These are phyloP conservation scores for Drosophila cracens DNA, from an alignment of 2,888 invertebrate genomes.

Conservation along the genomic window DNA sequence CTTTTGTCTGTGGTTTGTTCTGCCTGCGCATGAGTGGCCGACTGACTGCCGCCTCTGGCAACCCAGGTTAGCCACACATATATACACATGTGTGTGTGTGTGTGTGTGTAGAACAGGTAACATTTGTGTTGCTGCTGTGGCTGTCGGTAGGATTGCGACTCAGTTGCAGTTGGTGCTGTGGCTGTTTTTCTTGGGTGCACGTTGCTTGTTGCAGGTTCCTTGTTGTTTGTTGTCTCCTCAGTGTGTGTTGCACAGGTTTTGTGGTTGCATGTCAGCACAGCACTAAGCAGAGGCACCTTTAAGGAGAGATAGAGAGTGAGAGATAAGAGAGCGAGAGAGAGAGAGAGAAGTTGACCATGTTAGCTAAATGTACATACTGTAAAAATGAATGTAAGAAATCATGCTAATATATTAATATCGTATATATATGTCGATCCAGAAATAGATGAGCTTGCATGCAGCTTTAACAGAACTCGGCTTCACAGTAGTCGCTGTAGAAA, in stretches of 20 bases:
- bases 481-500: neutral
- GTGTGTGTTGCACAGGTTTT: conserved; percentile 49
- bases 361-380: conserved; percentile 18
- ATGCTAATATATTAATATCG: neutral
- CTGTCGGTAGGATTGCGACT: conserved; percentile 31
- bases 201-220: neutral
- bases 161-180: conserved; percentile 25
- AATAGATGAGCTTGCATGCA: neutral
- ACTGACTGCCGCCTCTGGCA: conserved; percentile 44
- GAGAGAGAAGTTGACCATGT: conserved; percentile 6
- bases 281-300: neutral
- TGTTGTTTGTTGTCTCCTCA: conserved; percentile 20
- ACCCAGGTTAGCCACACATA: conserved; percentile 21
- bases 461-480: neutral
- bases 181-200: conserved; percentile 32
- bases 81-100: conserved; percentile 1
- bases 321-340: neutral
- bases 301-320: neutral
- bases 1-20: conserved; percentile 41
- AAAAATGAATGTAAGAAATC: conserved; percentile 8
- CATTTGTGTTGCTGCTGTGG: conserved; percentile 25
- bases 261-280: conserved; percentile 39
- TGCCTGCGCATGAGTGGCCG: conserved; percentile 66
- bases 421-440: neutral
- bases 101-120: conserved; percentile 47